Evolutionary conservation across 2,113 vertebrate genomes (phyloP).

Genomic region (Suricata suricatta): DNA sequence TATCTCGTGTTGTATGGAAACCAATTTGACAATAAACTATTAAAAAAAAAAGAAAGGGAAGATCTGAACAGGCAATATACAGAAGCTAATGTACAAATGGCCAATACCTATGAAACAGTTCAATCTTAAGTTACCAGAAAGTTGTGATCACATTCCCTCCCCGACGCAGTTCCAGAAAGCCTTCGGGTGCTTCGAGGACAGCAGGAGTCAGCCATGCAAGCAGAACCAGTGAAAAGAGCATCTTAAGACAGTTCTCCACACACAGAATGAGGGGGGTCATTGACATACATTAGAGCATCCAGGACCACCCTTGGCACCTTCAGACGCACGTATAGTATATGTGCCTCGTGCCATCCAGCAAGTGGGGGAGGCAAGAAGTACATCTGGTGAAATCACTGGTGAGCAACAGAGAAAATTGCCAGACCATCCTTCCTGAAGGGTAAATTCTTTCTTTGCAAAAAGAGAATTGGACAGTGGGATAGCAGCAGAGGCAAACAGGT

Average conservation of each 20-base stretch:
- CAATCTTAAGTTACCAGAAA: neutral
- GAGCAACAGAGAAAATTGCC: neutral
- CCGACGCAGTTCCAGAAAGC: neutral
- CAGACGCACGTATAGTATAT: neutral
- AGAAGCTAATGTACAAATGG: neutral
- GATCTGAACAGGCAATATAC: neutral
- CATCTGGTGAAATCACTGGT: neutral
- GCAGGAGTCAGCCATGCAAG: neutral
- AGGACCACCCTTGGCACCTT: neutral
- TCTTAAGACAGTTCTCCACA: neutral
- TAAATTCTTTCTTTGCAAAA: conserved; percentile 23
- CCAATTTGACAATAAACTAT: too few species aligned
- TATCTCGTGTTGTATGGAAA: neutral
- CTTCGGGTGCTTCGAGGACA: neutral
- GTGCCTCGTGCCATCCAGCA: neutral
- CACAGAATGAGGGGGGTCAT: neutral
- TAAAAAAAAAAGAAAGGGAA: neutral
- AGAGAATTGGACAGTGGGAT: neutral
- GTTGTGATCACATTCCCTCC: neutral
- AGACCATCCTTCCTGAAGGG: conserved; percentile 32
- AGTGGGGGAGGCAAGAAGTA: neutral
- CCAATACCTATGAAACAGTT: neutral
- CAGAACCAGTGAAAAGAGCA: neutral
- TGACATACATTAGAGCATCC: neutral
- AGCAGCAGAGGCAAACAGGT: neutral